phyloP scores from a whole-genome alignment of 2,888 invertebrate genomes.

The Psococerastis gibbosa region DNA sequence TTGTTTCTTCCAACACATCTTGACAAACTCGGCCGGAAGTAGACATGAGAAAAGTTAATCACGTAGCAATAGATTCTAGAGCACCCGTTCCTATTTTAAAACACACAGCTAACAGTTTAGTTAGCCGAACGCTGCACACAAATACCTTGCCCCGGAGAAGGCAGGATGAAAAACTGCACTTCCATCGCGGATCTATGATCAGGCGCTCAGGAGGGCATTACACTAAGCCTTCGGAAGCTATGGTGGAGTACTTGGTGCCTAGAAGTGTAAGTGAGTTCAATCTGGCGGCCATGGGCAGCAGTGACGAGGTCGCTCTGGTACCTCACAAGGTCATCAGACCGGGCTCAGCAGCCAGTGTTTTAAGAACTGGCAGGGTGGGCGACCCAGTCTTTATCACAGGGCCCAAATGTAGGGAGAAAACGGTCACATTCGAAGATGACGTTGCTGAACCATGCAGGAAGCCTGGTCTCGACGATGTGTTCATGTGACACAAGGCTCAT shows the following conservation, averaged over 20 bases:
- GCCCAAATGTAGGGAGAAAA: slow-evolving; percentile 43
- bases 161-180: slow-evolving; percentile 26
- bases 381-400: slow-evolving; percentile 1
- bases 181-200: slow-evolving; percentile 44
- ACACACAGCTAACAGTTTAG: neutral
- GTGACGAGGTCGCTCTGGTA: slow-evolving; percentile 34
- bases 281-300: slow-evolving; percentile 41
- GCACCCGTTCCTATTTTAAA: slow-evolving; percentile 12
- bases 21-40: slow-evolving; percentile 30
- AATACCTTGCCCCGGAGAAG: slow-evolving; percentile 33
- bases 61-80: slow-evolving; percentile 8
- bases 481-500: slow-evolving; percentile 47
- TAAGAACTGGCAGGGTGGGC: slow-evolving; percentile 21
- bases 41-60: slow-evolving; percentile 12
- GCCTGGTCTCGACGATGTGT: slow-evolving; percentile 44
- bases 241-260: slow-evolving; percentile 67
- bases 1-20: slow-evolving; percentile 25
- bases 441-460: slow-evolving; percentile 23
- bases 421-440: slow-evolving; percentile 68
- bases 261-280: slow-evolving; percentile 70
- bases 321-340: slow-evolving; percentile 22
- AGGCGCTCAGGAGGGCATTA: slow-evolving; percentile 34
- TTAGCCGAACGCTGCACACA: slow-evolving; percentile 25
- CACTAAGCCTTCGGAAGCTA: slow-evolving; percentile 16
- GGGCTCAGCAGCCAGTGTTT: slow-evolving; percentile 21